Percentiles rank a stretch among this genome's conserved stretches.
Conservation (phyloP, 2,888 invertebrate genomes). For the Acheta domesticus region DNA sequence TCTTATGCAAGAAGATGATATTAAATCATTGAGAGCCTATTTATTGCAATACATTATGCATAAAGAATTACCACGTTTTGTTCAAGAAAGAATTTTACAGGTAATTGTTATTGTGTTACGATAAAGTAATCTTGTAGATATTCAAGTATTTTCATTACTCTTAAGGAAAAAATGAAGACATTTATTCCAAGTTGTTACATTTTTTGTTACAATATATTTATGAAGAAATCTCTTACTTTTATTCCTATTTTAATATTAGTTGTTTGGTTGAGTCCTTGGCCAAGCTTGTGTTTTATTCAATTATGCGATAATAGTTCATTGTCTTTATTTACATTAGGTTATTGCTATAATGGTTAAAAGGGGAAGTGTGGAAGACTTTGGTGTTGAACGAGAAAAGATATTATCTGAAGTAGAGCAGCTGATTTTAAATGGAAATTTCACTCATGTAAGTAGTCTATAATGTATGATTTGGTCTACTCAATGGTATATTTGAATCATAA, state of each 20-base stretch:
- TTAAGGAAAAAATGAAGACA: too few species aligned
- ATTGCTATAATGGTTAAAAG: conserved; percentile 87
- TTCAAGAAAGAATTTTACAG: conserved; percentile 69
- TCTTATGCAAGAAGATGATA: conserved; percentile 63
- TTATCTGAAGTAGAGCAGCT: conserved; percentile 72
- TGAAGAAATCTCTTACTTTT: too few species aligned
- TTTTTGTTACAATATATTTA: too few species aligned
- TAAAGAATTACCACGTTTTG: conserved; percentile 66
- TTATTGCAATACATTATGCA: conserved; percentile 72
- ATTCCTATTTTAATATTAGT: too few species aligned
- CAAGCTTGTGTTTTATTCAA: too few species aligned
- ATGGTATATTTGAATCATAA: too few species aligned
- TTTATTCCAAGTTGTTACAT: too few species aligned
- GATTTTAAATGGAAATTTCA: conserved; percentile 63
- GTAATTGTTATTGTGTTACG: conserved; percentile 44
- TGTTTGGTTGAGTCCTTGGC: too few species aligned
- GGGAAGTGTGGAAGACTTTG: conserved; percentile 71
- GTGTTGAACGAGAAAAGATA: conserved; percentile 63
- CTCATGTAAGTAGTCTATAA: conserved; percentile 51
- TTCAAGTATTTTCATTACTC: too few species aligned
- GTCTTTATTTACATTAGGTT: conserved; percentile 51
- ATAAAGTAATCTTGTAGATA: neutral
- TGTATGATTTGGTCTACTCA: neutral
- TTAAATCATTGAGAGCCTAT: conserved; percentile 70
- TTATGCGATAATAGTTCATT: too few species aligned